A percentile compares a stretch with the other conserved stretches of the same genome.
These are phyloP conservation scores for Crepidodera aurea DNA, from an alignment of 2,888 invertebrate genomes.

Conservation along the genomic window DNA sequence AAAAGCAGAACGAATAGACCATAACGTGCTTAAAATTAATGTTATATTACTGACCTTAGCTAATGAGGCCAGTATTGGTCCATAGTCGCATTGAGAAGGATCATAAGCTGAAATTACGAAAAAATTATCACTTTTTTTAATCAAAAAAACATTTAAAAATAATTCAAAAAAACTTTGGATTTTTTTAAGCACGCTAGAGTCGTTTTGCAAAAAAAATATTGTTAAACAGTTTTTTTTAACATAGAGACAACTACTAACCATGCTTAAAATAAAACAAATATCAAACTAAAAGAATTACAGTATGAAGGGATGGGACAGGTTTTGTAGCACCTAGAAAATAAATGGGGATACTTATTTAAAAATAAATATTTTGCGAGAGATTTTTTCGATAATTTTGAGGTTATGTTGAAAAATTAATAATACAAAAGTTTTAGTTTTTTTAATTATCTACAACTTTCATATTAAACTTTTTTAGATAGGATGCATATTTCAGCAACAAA, in stretches of 20 bases:
- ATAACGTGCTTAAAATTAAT: slow-evolving; percentile 54
- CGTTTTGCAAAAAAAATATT: slow-evolving; percentile 27
- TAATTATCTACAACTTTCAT: too few relatives aligned
- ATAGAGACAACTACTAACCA: slow-evolving; percentile 45
- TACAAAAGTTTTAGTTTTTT: too few relatives aligned
- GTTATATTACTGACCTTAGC: slow-evolving; percentile 62
- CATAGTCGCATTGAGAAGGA: slow-evolving; percentile 63
- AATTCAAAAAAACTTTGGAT: slow-evolving; percentile 36
- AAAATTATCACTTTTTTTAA: slow-evolving; percentile 45
- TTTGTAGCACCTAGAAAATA: too few relatives aligned
- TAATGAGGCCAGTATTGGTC: slow-evolving; percentile 64
- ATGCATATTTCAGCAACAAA: too few relatives aligned
- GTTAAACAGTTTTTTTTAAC: slow-evolving; percentile 4
- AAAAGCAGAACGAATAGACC: slow-evolving; percentile 32
- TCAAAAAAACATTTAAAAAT: slow-evolving; percentile 10
- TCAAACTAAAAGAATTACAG: background rate
- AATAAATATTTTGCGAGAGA: too few relatives aligned
- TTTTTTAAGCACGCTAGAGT: slow-evolving; percentile 54
- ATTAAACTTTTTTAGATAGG: too few relatives aligned
- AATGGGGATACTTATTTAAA: too few relatives aligned
- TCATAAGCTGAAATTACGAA: slow-evolving; percentile 63
- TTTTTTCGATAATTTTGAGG: too few relatives aligned
- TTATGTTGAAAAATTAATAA: too few relatives aligned
- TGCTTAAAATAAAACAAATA: slow-evolving; percentile 44
- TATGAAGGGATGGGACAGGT: too few relatives aligned